These are phyloP conservation scores for Flexamia atlantica DNA, from an alignment of 2,888 invertebrate genomes.

Conservation along the genomic window DNA sequence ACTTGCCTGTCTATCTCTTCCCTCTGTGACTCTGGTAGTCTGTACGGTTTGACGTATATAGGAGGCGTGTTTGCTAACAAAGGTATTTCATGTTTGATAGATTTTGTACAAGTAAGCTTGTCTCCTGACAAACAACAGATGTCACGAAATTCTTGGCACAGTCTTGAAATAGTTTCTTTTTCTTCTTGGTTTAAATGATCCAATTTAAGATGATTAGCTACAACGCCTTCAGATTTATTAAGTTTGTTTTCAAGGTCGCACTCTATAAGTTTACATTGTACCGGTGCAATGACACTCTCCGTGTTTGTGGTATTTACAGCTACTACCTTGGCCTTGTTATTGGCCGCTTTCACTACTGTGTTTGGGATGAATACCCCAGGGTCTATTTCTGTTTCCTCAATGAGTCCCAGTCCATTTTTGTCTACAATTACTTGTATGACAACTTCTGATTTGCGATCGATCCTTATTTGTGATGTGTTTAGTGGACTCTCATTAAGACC, in stretches of 20 bases:
- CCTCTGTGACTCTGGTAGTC: constrained; percentile 38
- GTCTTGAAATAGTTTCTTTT: background rate
- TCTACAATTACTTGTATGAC: background rate
- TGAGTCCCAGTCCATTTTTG: background rate
- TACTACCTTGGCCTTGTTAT: background rate
- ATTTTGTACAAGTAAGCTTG: constrained; percentile 1
- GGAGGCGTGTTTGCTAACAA: background rate
- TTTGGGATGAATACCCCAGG: background rate
- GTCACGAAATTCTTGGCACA: background rate
- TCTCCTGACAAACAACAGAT: background rate
- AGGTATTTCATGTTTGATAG: background rate
- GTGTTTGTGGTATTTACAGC: background rate
- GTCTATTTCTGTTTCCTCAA: background rate
- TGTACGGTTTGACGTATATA: constrained; percentile 23
- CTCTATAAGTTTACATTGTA: background rate
- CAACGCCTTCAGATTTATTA: background rate
- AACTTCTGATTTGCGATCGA: background rate
- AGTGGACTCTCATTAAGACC: background rate
- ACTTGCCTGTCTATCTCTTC: constrained; percentile 2
- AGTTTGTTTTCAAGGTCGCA: background rate
- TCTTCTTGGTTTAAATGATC: background rate
- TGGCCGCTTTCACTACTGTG: background rate
- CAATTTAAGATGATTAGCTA: no score
- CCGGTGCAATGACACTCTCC: background rate
- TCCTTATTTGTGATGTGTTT: background rate